These are phyloP conservation scores for Aselliscus stoliczkanus DNA, from an alignment of 2,797 vertebrate genomes.

Conservation along the genomic window DNA sequence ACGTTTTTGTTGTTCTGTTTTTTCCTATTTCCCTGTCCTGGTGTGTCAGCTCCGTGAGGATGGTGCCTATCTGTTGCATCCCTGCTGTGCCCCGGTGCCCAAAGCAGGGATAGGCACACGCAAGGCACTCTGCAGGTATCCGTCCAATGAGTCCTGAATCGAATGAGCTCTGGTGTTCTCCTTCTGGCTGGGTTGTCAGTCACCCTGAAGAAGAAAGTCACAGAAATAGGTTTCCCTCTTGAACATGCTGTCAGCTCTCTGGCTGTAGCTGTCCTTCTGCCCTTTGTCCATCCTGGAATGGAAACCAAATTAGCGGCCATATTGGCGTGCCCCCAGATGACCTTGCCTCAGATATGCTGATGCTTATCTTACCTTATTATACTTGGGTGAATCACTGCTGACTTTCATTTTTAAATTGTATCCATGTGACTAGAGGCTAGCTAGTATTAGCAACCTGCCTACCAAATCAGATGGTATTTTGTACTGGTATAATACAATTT, in stretches of 20 bases:
- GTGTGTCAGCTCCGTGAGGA: background rate
- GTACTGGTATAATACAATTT: background rate
- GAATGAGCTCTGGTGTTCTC: background rate
- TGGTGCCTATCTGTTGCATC: background rate
- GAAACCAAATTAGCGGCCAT: background rate
- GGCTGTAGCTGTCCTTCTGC: background rate
- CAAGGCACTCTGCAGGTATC: background rate
- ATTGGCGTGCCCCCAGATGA: background rate
- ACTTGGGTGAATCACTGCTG: constrained; percentile 27
- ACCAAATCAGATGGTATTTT: background rate
- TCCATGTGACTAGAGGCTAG: constrained; percentile 20
- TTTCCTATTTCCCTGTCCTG: background rate
- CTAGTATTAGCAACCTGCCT: constrained; percentile 7
- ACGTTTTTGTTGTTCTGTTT: too few species aligned
- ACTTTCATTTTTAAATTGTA: background rate
- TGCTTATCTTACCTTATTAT: background rate
- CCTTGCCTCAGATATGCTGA: background rate
- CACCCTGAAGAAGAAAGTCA: background rate
- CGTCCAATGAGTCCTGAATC: background rate
- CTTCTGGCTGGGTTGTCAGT: background rate
- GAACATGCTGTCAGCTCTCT: background rate
- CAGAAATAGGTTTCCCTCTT: background rate
- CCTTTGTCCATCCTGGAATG: background rate
- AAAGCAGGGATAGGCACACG: too few species aligned
- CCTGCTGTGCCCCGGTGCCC: too few species aligned